Base-by-base conservation (phyloP, 2,113 vertebrate species). In the Xyrauchen texanus region DNA sequence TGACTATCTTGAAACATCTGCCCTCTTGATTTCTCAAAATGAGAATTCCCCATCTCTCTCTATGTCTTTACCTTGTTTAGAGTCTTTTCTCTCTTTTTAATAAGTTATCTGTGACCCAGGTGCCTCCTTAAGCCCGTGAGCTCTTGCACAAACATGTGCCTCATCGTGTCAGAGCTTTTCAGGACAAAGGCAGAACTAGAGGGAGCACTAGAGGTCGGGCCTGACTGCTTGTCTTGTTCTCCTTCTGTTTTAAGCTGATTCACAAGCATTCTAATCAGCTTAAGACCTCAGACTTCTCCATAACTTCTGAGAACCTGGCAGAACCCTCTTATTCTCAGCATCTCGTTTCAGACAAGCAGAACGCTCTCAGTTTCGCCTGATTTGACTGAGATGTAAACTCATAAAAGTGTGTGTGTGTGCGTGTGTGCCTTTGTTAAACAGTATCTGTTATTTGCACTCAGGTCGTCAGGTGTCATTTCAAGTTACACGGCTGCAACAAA, bases 171-270 rank as follows among this genome's bases (percentile, higher is more conserved):
- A 49, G 91, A 94, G 92, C 94, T 96, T 94, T 95, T 91, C 91
- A 94, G 94, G 93, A 96, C 94, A 96, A 94, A 94, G 88, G 93
- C 87, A 80, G 86, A 88, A 89, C 88, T 89, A 90, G 93, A 91
- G 93, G 90, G 91, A 94, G 90, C 91, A 87, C 87, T 88, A 91
- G 87, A 92, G 92, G 93, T 95, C 93, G 93, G 94, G 88, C 90
- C 76, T 15, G 63, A 90, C 83, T 84, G 80, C 88, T 88, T 88
- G 89, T 92, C 92, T 88, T 80, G 86, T 88, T 89, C 82, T 87
- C 91, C 79, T 81, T 76, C 70, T 83, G 87, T 87, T 85, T 86
- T 90, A 91, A 93, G 89, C 91, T 89, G 90, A 92, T 93, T 90
- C 91, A 93, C 93, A 92, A 93, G 89, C 89, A 90, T 87, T 88